Evolutionary conservation across 2,797 vertebrate species (phyloP), one percentile per base, ranked within the genome.

Genomic region (Rhyacichthys aspro): DNA sequence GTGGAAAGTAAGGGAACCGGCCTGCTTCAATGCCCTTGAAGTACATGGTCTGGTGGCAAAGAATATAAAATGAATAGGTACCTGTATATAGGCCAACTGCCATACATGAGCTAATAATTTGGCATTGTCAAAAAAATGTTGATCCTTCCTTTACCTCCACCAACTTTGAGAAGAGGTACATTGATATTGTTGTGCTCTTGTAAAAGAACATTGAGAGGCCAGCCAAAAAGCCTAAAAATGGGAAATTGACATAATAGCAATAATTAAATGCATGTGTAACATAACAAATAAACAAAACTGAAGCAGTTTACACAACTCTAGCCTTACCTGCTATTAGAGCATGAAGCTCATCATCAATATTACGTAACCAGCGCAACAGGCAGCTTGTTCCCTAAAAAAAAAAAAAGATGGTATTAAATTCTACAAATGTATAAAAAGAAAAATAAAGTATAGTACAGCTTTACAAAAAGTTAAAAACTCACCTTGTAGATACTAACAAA

Each of bases 401-500:
- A 47, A 12, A 15, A 43, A 34, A 9, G 1, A 41, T 23, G 16
- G 0, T 9, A 47, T 7, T 23, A 45, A 3, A 41, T 19, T 3
- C 50, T 12, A 1, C 11, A 12, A 44, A 16, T 47, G 1, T 17
- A 11, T 16, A 39, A 52, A 39, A 23, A 37, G 9, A 28, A 19
- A 1, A 18, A 14, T 43, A 48, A n/a, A 7, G 11, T 5, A 28
- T 28, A 28, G 23, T 28, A 28, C 23, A 28, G 23, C 7, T 28
- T 28, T 5, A 8, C 41, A 33, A n/a, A 14, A 36, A 1, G 23
- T n/a, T 3, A 18, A 18, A 7, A 2, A 11, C 2, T 18, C 33
- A 98, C 97, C 95, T 99, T 99, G 90, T 99, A 99, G 89, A 99
- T 98, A 88, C 96, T 98, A 90, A 99, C 98, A 5, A 99, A 99